Evolutionary conservation across 2,113 vertebrate species (phyloP), one percentile per base, ranked within the genome.

Genomic region (Gorsachius goisagi): DNA sequence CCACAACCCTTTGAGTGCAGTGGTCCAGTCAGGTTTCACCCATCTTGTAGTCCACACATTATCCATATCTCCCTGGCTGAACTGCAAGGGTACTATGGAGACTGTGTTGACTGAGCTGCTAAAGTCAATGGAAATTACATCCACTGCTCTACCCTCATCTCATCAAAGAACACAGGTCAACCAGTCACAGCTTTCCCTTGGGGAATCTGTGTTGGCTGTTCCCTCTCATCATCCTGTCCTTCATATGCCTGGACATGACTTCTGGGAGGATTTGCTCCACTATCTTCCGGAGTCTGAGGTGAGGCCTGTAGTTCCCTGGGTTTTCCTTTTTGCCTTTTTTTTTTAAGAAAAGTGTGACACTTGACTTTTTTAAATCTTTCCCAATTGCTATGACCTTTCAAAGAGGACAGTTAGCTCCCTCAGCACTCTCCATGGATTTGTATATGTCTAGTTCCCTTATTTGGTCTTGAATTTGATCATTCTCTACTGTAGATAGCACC

Each of bases 41-140:
- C 12, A 22, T 9, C 11, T 15, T 47, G 28, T n/a, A 67, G n/a
- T 45, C 15, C 26, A 39, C 9, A 12, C 0, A 2, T 5, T 55
- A 16, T 32, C 23, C 21, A 22, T 59, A 28, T 47, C 32, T 67
- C 53, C 30, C 18, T 9, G 28, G 14, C 45, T 81, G 64, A 64
- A 71, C 22, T 66, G 9, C 55, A 69, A 1, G 7, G 11, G 33
- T 73, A 3, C 26, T 41, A 0, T 11, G 53, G 23, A 80, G 15
- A 56, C 17, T 12, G 9, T 62, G 13, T 16, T 44, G 24, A 52
- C 16, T 49, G 14, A 32, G 24, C 30, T 72, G 39, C n/a, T 80
- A 47, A 76, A 63, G 47, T 55, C 60, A 60, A 26, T 23, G 77
- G 35, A 76, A 79, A 49, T 67, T 3, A n/a, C 35, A 58, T 39